Evolutionary conservation across 2,797 vertebrate genomes (phyloP), one percentile per base, ranked within the genome.

Genomic region (Propithecus deckenii): DNA sequence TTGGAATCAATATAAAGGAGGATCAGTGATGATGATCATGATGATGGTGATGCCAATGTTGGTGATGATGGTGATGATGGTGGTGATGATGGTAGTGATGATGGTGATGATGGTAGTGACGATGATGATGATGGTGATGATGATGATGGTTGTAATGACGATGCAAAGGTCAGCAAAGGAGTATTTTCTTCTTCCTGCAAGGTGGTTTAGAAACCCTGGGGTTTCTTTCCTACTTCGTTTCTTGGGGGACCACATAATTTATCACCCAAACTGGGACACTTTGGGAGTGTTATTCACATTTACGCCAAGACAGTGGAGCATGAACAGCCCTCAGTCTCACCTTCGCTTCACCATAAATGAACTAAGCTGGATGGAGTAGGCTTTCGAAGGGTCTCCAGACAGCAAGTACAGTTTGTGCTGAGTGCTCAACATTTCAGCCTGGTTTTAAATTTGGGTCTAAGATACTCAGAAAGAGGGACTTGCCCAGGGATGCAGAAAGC

Each of bases 21-120:
- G 55, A 23, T 41, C 14, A 3, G 30, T 32, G 20, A 86, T 38
- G 43, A 0, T 22, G 55, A 0, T 30, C 38, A 1, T n/a, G 43
- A 0, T 3, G 32, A 0, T 69, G 30, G 0, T 22, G 46, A 0
- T 46, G 69, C 0, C 25, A 55, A 0, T 69, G 50, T 0, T n/a
- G n/a, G 0, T 52, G 7, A 0, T 65, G 35, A 0, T 55, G 20
- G 0, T 17, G 41, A 0, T 57, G 25, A 0, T 25, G 25, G 0
- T 23, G 12, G 0, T 13, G 35, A 0, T 55, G 8, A 0, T 55
- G 10, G 0, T 35, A 5, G 0, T 25, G 59, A 0, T 32, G 12
- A 0, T 22, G 18, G 1, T 41, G 25, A 0, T n/a, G 10, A 5
- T 75, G 14, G 0, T 74, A 25, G 2, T 50, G 30, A 0, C 1